Percentiles rank a stretch among this genome's conserved stretches.
Conservation (phyloP, 2,888 invertebrate species). For the Brachypalpus laphriformis region DNA sequence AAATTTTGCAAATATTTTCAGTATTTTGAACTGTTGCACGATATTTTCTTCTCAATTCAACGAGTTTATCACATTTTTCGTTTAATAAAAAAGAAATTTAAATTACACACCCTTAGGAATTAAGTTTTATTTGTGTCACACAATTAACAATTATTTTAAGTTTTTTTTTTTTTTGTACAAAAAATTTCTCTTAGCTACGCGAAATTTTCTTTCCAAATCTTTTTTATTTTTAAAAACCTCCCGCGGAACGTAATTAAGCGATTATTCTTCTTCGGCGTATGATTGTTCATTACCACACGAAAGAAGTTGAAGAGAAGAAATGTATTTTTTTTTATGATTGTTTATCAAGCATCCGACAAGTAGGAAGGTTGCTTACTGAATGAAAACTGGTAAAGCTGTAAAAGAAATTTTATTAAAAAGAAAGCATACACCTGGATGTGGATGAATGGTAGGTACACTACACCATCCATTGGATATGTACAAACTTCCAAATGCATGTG, state of each 20-base stretch:
- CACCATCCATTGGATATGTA: conserved; percentile 35
- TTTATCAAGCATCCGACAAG: conserved; percentile 68
- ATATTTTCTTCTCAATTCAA: conserved; percentile 13
- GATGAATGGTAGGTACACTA: conserved; percentile 62
- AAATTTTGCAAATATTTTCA: not conserved
- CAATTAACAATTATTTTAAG: conserved; percentile 9
- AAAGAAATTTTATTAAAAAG: conserved; percentile 75
- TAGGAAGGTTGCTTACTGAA: conserved; percentile 73
- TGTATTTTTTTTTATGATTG: conserved; percentile 18
- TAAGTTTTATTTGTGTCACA: conserved; percentile 12
- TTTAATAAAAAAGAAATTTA: not conserved
- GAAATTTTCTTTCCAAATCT: conserved; percentile 47
- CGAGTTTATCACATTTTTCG: conserved; percentile 53
- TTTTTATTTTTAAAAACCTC: conserved; percentile 13
- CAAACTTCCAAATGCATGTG: conserved; percentile 46
- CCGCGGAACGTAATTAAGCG: conserved; percentile 65
- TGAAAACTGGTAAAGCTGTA: conserved; percentile 73
- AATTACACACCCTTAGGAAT: conserved; percentile 14
- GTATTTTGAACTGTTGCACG: conserved; percentile 5
- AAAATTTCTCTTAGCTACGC: conserved; percentile 52
- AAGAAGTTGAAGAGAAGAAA: conserved; percentile 30
- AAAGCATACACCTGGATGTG: conserved; percentile 72
- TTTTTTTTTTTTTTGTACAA: not conserved
- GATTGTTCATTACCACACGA: conserved; percentile 47
- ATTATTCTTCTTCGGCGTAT: conserved; percentile 64